Conservation (phyloP, 2,113 vertebrate species). For the Hystrix brachyura region DNA sequence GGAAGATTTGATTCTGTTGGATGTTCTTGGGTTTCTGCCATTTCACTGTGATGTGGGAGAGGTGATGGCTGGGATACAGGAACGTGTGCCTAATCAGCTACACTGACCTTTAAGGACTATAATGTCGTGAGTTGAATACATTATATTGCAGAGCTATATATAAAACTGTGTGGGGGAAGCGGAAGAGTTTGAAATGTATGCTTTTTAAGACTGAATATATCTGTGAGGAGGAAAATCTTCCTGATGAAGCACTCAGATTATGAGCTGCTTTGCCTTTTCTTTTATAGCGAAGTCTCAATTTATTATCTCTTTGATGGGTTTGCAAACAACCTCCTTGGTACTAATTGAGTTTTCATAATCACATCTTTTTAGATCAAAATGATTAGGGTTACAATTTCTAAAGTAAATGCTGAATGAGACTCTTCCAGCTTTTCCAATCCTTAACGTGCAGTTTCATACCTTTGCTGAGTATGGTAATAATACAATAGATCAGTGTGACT, state of each 20-base stretch:
- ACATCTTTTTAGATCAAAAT: background rate
- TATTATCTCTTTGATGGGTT: background rate
- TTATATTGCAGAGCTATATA: conserved; percentile 64
- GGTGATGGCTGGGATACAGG: conserved; percentile 30
- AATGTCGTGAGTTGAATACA: conserved; percentile 67
- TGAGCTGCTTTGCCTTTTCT: background rate
- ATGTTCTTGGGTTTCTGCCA: conserved; percentile 62
- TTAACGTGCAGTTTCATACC: background rate
- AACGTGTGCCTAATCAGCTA: conserved; percentile 64
- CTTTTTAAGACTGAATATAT: conserved; percentile 51
- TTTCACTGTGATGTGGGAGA: conserved; percentile 34
- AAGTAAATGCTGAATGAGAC: background rate
- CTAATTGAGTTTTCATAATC: background rate
- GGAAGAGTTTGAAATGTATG: conserved; percentile 26
- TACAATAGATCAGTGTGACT: background rate
- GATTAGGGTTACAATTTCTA: background rate
- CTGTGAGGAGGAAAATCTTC: conserved; percentile 22
- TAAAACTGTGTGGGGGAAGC: conserved; percentile 13
- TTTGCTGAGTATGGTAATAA: background rate
- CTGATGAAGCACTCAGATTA: background rate
- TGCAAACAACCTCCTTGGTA: background rate
- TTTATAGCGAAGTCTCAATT: background rate
- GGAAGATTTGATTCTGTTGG: conserved; percentile 22
- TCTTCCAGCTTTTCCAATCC: background rate
- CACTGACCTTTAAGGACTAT: conserved; percentile 75